Evolutionary conservation across 2,797 vertebrate species (phyloP), one percentile per base, ranked within the genome.

Genomic region (Taeniopygia guttata): DNA sequence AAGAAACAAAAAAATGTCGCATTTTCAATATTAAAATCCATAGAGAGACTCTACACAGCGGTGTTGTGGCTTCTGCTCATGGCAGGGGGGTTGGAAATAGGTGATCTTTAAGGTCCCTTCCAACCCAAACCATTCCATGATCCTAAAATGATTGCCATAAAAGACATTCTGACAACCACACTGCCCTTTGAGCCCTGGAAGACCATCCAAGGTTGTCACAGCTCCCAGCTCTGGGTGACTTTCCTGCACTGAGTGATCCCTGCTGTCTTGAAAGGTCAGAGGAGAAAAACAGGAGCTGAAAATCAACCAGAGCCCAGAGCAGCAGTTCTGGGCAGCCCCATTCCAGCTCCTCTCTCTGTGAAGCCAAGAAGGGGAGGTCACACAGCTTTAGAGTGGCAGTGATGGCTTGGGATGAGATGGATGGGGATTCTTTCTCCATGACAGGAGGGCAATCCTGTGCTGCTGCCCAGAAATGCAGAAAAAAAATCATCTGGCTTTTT

Each of bases 231-330:
- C 72, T 64, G 58, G 64, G 59, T 38, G 79, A 52, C 52, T 85
- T 84, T 45, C 68, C 34, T 3, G 2, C 6, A 4, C 4, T 68
- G 85, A 86, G 66, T 6, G 38, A 94, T 87, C 1, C 0, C 51
- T 2, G 29, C 58, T 70, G 83, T 43, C 32, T 83, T 62, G 58
- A 52, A 93, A 96, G 92, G 95, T 93, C 87, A 94, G 74, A 79
- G 62, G 46, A 87, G 80, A 45, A 67, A 76, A 93, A 51, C 52
- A 32, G 20, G 59, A 77, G 73, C 30, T 73, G 58, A 51, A 84
- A 96, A 95, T 94, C 79, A 91, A 81, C 80, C 93, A 76, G 38
- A 51, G 30, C 63, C 36, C 75, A 56, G n/a, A 69, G 79, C 1
- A 2, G 22, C 58, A 84, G 87, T 58, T 26, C 69, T 30, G 85